A percentile compares a stretch with the other conserved stretches of the same genome.
These are phyloP conservation scores for Cheilosia pagana DNA, from an alignment of 2,888 invertebrate species.

Conservation along the genomic window DNA sequence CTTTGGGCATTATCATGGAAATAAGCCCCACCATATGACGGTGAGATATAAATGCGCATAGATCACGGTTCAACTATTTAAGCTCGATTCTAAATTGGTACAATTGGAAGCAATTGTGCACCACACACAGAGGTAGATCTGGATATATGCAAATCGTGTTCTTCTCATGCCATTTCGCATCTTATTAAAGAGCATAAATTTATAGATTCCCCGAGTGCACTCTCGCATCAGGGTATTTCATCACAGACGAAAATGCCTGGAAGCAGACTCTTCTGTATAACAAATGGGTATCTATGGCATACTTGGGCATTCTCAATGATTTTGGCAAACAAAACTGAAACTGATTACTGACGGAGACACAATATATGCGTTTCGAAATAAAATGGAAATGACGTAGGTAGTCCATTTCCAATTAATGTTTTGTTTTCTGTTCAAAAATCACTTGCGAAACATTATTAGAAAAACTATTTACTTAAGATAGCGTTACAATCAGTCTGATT, in stretches of 20 bases:
- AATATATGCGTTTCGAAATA: constrained; percentile 12
- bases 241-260: neutral
- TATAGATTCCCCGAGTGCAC: constrained; percentile 2
- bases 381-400: constrained; percentile 12
- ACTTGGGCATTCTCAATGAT: neutral
- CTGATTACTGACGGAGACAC: neutral
- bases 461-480: constrained; percentile 42
- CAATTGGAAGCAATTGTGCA: constrained; percentile 77
- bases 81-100: constrained; percentile 81
- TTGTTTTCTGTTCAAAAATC: constrained; percentile 2
- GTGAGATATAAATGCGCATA: constrained; percentile 38
- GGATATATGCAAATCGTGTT: constrained; percentile 45
- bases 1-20: neutral
- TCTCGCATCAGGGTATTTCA: neutral
- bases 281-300: neutral
- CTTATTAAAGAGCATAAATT: constrained; percentile 22
- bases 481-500: constrained; percentile 18
- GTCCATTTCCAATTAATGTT: constrained; percentile 2
- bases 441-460: constrained; percentile 48
- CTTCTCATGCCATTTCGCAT: constrained; percentile 38
- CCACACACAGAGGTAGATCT: constrained; percentile 48
- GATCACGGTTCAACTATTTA: constrained; percentile 66
- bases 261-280: constrained; percentile 18
- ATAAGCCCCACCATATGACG: constrained; percentile 18
- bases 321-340: neutral